phyloP scores from a whole-genome alignment of 2,797 vertebrate genomes.

The Schizopygopsis pylzovi region DNA sequence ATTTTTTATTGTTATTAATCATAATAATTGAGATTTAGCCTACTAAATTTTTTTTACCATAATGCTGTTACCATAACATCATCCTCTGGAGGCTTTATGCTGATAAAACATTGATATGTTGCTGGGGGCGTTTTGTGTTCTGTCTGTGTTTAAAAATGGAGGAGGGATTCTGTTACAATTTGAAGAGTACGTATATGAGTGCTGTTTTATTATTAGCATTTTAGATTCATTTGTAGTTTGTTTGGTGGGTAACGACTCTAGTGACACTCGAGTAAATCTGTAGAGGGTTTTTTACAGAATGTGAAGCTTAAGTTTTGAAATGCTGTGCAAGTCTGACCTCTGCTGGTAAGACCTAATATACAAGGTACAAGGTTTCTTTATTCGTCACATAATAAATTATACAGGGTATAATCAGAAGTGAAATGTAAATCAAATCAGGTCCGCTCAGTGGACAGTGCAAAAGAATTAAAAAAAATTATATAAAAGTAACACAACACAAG shows the following conservation, averaged over 20 bases:
- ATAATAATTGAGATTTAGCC: neutral
- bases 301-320: neutral
- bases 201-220: slow-evolving; percentile 15
- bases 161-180: neutral
- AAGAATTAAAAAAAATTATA: too few relatives aligned
- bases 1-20: neutral
- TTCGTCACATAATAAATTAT: too few relatives aligned
- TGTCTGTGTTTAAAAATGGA: neutral
- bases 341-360: slow-evolving; percentile 36
- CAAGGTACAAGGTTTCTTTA: too few relatives aligned
- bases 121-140: neutral
- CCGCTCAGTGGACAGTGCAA: too few relatives aligned
- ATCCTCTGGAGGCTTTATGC: neutral
- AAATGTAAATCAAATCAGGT: too few relatives aligned
- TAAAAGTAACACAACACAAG: too few relatives aligned
- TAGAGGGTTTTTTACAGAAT: neutral
- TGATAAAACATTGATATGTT: neutral
- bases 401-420: too few relatives aligned
- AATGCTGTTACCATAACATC: neutral
- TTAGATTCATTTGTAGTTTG: slow-evolving; percentile 8
- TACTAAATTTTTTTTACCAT: neutral
- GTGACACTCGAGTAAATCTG: neutral
- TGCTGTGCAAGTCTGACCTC: slow-evolving; percentile 53
- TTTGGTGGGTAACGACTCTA: slow-evolving; percentile 10
- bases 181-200: slow-evolving; percentile 11